These are phyloP conservation scores for Saxicola maurus DNA, from an alignment of 2,797 vertebrate species.

Conservation along the genomic window DNA sequence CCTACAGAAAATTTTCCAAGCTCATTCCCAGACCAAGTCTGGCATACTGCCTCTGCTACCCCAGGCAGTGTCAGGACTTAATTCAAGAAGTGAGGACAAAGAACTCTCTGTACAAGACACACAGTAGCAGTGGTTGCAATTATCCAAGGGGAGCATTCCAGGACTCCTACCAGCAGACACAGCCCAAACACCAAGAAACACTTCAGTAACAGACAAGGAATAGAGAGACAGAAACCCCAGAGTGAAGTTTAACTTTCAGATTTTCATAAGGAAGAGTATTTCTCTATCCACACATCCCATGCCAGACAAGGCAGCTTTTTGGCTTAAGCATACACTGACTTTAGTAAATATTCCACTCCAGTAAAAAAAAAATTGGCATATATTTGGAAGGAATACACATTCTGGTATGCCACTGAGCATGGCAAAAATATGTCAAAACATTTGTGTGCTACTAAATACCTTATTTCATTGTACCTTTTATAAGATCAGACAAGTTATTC, in stretches of 20 bases:
- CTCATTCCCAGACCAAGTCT: neutral
- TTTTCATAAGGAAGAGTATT: neutral
- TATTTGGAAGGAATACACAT: neutral
- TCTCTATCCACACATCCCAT: neutral
- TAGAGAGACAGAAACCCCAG: neutral
- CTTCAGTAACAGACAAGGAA: neutral
- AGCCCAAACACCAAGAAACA: neutral
- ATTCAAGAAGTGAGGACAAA: neutral
- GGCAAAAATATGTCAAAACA: neutral
- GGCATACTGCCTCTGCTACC: neutral
- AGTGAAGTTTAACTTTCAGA: neutral
- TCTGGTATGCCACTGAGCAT: neutral
- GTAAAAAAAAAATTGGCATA: neutral
- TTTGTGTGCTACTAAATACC: neutral
- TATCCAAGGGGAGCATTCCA: neutral
- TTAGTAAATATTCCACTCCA: neutral
- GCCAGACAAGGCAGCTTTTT: neutral
- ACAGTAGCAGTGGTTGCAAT: accelerated
- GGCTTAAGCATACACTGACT: neutral
- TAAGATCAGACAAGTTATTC: conserved; percentile 91
- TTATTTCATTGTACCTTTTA: conserved; percentile 82
- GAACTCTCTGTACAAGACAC: neutral
- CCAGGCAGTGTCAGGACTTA: neutral
- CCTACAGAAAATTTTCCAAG: neutral
- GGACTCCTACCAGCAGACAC: neutral